Evolutionary conservation across 2,797 vertebrate genomes (phyloP).

Genomic region (Gouania willdenowi): DNA sequence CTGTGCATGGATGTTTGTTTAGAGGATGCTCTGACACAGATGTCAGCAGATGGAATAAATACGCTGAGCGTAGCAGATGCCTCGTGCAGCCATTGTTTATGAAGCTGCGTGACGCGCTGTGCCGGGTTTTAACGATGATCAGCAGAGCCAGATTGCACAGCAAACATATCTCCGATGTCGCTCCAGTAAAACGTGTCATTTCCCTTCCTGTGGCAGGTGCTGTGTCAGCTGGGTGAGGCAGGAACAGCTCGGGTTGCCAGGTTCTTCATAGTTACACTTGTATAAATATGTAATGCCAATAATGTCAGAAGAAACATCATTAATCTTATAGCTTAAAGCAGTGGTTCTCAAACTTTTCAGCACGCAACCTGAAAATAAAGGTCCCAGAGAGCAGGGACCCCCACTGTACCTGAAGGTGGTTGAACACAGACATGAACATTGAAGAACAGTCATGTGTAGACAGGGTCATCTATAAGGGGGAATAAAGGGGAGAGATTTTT

Average conservation of each 20-base stretch:
- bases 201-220: conserved; percentile 33
- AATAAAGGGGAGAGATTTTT: no score
- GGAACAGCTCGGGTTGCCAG: background rate
- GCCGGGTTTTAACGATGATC: conserved; percentile 46
- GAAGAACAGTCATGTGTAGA: no score
- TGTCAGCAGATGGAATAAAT: conserved; percentile 37
- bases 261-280: no score
- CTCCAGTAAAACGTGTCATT: conserved; percentile 24
- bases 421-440: no score
- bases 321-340: no score
- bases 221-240: conserved; percentile 22
- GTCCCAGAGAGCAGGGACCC: no score
- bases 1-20: conserved; percentile 16
- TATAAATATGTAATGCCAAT: no score
- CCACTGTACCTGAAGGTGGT: no score
- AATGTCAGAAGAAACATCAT: no score
- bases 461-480: no score
- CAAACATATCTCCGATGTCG: conserved; percentile 39
- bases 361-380: no score
- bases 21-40: conserved; percentile 11
- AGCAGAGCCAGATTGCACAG: conserved; percentile 42
- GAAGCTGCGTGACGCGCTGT: conserved; percentile 5
- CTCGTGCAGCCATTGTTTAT: conserved; percentile 19
- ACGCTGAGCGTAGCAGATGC: conserved; percentile 44
- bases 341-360: no score